Conservation (phyloP, 2,113 vertebrate genomes). For the Sialia sialis region DNA sequence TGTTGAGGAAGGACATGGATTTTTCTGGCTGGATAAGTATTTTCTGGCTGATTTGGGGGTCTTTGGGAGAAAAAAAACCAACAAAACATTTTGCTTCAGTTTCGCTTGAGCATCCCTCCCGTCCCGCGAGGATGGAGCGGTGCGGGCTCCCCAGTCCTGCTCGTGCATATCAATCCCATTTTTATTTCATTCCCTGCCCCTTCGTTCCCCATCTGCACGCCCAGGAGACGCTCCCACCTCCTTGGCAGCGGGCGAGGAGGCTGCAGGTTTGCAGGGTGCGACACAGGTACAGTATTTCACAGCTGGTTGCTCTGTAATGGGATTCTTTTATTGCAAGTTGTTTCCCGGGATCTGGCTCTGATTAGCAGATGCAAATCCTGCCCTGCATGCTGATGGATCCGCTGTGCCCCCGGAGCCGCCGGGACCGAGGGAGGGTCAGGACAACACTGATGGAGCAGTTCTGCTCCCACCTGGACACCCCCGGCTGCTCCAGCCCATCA, state of each 20-base stretch:
- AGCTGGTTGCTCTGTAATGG: conserved; percentile 48
- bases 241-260: not conserved
- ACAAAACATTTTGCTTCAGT: not conserved
- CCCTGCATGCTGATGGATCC: not conserved
- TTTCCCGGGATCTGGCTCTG: conserved; percentile 41
- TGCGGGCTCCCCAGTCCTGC: not conserved
- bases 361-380: conserved; percentile 45
- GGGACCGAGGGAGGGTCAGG: not conserved
- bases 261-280: not conserved
- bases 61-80: not conserved
- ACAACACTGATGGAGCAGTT: rapidly evolving
- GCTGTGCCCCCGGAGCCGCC: not conserved
- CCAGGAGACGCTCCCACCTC: not conserved
- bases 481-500: not conserved
- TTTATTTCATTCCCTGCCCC: not conserved
- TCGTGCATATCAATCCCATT: not conserved
- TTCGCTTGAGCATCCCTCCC: not conserved
- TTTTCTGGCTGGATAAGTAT: not conserved
- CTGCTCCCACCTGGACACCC: not conserved
- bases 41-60: not conserved
- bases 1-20: rapidly evolving
- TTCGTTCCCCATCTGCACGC: not conserved
- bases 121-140: rapidly evolving
- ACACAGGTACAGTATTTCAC: conserved; percentile 55
- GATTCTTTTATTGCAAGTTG: conserved; percentile 40